A percentile compares a stretch with the other conserved stretches of the same genome.
phyloP scores from a whole-genome alignment of 2,113 vertebrate genomes.

The Shinisaurus crocodilurus region DNA sequence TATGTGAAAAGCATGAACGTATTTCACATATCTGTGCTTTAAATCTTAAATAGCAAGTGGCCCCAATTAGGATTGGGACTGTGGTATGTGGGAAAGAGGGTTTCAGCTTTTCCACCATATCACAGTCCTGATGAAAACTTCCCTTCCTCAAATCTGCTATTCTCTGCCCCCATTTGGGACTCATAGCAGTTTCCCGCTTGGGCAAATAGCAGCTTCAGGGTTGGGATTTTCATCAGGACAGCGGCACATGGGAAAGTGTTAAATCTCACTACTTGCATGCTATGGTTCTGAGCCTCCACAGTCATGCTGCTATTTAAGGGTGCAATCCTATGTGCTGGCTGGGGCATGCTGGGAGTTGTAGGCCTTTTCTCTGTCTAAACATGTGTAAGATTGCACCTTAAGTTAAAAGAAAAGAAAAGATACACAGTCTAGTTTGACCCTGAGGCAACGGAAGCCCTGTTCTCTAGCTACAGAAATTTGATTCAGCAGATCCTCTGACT shows the following conservation, averaged over 20 bases:
- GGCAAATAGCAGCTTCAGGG: neutral
- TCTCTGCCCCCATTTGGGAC: neutral
- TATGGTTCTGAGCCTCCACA: neutral
- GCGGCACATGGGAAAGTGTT: neutral
- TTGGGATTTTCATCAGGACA: neutral
- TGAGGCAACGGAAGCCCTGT: neutral
- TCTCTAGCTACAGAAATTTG: neutral
- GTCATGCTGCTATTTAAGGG: neutral
- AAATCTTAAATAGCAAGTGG: neutral
- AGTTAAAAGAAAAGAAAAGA: neutral
- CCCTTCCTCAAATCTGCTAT: neutral
- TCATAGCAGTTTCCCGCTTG: neutral
- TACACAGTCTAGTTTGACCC: neutral
- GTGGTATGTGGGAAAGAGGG: neutral
- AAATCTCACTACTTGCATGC: neutral
- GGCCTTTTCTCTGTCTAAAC: too few relatives aligned
- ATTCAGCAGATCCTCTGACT: neutral
- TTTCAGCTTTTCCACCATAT: neutral
- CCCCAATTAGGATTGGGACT: neutral
- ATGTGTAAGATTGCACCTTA: too few relatives aligned
- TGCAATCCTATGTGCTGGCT: too few relatives aligned
- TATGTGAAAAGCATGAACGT: too few relatives aligned
- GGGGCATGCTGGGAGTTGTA: too few relatives aligned
- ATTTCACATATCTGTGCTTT: neutral
- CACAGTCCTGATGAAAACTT: too few relatives aligned